Evolutionary conservation across 2,888 invertebrate species (phyloP), one percentile per base, ranked within the genome.

Genomic region (Anagyrus pseudococci): DNA sequence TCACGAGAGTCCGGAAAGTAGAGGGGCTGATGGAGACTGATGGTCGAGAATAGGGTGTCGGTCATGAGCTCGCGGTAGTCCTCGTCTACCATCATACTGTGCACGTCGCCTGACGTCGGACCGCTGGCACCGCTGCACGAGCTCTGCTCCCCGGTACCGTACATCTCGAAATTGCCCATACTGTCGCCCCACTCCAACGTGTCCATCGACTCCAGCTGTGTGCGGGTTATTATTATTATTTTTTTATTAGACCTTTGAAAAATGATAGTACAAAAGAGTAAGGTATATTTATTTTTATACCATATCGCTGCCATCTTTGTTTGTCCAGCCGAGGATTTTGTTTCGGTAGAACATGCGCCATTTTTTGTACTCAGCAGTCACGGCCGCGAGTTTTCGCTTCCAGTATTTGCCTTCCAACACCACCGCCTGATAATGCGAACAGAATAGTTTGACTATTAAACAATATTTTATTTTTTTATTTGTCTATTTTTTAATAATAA

Each of bases 341-440:
- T 93, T 92, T 78, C 91, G 87, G 83, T 91, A 91, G 83, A 91
- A 95, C 85, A 93, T 90, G 68, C 98, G 89, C 98, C 98, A 99
- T 90, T 96, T 95, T 85, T 98, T 96, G 86, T 99, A 99, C 84
- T 99, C 98, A 67, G 97, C 96, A 76, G 95, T 95, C 54, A 98
- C 96, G 46, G 97, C 97, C 72, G 95, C 94, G 70, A 96, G 87
- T 82, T 96, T 91, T 75, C 98, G 86, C 84, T 99, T 99, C 98
- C 99, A 99, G 84, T 99, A 99, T 86, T 98, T 99, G 62, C 98
- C 99, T 85, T 99, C 98, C 79, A 99, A 85, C 70, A 98, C 95
- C 67, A 96, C 93, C 74, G 98, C 95, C 97, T 98, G 82, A 26
- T 13, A 43, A 43, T 7, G 19, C n/a, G 22, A 25, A 47, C n/a